Conservation (phyloP, 2,888 invertebrate species). For the Gordius sp. region DNA sequence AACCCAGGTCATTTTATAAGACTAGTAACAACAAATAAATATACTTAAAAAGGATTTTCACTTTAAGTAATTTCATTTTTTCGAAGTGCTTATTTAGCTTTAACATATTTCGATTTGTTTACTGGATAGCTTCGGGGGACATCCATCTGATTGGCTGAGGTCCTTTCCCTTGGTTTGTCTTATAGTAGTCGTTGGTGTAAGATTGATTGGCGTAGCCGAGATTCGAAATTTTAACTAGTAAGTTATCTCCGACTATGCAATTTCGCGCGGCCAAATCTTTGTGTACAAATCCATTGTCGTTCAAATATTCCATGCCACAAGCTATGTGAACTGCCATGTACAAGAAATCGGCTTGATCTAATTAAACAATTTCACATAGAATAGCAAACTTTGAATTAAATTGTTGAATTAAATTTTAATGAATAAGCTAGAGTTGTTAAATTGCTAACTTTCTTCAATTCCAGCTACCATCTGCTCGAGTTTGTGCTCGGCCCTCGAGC, state of each 20-base stretch:
- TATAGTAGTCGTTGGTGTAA: neutral
- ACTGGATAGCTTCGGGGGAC: conserved; percentile 11
- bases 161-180: neutral
- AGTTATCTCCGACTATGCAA: neutral
- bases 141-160: neutral
- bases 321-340: neutral
- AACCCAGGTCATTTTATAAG: too few relatives aligned
- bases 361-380: too few relatives aligned
- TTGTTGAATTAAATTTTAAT: too few relatives aligned
- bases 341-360: neutral
- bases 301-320: neutral
- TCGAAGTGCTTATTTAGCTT: too few relatives aligned
- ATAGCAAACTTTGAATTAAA: too few relatives aligned
- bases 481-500: too few relatives aligned
- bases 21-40: too few relatives aligned
- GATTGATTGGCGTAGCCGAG: neutral
- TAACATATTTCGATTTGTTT: too few relatives aligned
- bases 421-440: too few relatives aligned
- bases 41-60: neutral
- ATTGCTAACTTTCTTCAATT: too few relatives aligned
- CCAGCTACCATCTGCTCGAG: too few relatives aligned
- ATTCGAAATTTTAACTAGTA: neutral
- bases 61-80: neutral
- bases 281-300: neutral
- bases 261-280: neutral